Evolutionary conservation across 2,888 invertebrate species (phyloP).

Genomic region (Flabesymbios commensalis): DNA sequence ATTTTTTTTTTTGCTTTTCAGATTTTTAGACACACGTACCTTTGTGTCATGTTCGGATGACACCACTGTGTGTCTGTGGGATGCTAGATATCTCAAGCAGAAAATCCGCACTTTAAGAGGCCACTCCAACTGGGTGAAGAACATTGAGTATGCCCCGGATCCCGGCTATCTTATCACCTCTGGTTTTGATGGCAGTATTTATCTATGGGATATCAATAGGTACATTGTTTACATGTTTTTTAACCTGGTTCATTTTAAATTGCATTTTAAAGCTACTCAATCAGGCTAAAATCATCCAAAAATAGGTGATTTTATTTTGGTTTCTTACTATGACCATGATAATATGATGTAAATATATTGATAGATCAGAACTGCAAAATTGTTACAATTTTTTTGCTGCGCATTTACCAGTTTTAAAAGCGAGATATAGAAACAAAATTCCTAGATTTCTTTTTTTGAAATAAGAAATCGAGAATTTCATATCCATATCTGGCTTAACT

Average conservation of each 20-base stretch:
- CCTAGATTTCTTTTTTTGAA: too few relatives aligned
- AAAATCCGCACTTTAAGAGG: constrained; percentile 79
- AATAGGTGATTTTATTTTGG: too few relatives aligned
- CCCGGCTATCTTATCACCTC: constrained; percentile 86
- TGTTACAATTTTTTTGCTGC: too few relatives aligned
- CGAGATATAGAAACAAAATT: too few relatives aligned
- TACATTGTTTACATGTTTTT: constrained; percentile 53
- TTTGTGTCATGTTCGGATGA: constrained; percentile 96
- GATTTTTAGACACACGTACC: constrained; percentile 82
- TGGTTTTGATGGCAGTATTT: constrained; percentile 90
- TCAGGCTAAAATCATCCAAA: too few relatives aligned
- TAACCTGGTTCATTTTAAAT: not conserved
- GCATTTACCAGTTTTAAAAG: too few relatives aligned
- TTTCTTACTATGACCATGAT: too few relatives aligned
- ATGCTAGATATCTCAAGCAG: constrained; percentile 80
- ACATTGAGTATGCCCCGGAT: constrained; percentile 86
- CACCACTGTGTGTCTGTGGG: constrained; percentile 90
- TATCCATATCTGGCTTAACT: too few relatives aligned
- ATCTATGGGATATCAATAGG: constrained; percentile 91
- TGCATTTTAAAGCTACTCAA: too few relatives aligned
- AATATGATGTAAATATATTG: too few relatives aligned
- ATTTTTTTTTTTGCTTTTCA: constrained; percentile 61
- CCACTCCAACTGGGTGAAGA: constrained; percentile 95
- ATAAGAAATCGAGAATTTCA: too few relatives aligned
- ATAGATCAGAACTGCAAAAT: too few relatives aligned